Base-by-base conservation (phyloP, 2,888 invertebrate species). In the Pycnomerus fuliginosus region DNA sequence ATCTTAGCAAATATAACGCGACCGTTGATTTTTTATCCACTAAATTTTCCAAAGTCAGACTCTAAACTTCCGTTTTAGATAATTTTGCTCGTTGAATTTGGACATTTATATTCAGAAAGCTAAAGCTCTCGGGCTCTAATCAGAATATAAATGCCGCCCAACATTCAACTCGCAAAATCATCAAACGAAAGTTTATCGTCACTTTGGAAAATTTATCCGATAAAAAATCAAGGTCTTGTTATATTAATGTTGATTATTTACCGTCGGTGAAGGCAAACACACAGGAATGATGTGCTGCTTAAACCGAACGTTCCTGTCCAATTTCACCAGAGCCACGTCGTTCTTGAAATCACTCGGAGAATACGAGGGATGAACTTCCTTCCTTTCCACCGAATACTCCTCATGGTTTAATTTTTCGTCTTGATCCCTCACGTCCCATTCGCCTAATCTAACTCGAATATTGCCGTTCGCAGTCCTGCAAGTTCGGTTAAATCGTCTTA, bases 261-360 rank as follows among this genome's bases (percentile, higher is more conserved):
- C 77, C 69, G 80, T 80, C 56, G 81, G 82, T 43, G 82, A 85
- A 11, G 95, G 94, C 24, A 95, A 74, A 67, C 95, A 95, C 3
- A 95, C 93, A 1, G 94, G 94, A 29, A 94, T 76, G 50, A 95
- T 94, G 69, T 95, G 94, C 60, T 94, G 92, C 61, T 92, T 90
- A 69, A 90, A 94, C 11, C 84, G 79, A 2, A 95, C 93, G 15
- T 85, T 84, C 35, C 86, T 76, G 50, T 90, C 90, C 14, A 91
- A 70, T 55, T 89, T 86, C 0, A 90, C 85, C 5, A 91, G 66
- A 0, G 93, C 92, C 25, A 94, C 84, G 60, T 94, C 94, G 65
- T 94, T 94, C 59, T 88, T 83, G 67, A 94, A 95, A 73, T 94
- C 93, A 0, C 90, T 83, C 0, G 93, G 89, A 56, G 92, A 91